Evolutionary conservation across 2,888 invertebrate genomes (phyloP).

Genomic region (Sinohyriopsis cumingii): DNA sequence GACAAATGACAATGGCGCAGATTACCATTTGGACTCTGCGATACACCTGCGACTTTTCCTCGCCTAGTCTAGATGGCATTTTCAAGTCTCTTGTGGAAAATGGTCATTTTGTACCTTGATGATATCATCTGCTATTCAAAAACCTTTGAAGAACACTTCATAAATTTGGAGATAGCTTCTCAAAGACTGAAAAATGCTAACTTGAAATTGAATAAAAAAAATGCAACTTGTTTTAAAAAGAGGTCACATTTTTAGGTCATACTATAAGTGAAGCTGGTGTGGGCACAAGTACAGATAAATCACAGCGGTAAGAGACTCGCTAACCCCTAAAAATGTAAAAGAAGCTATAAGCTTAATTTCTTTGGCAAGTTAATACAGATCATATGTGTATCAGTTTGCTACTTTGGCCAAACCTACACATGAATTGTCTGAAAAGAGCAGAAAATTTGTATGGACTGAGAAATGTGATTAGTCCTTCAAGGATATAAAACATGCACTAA

Average conservation of each 20-base stretch:
- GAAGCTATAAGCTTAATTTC: no score
- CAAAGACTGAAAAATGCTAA: neutral
- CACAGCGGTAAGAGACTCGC: neutral
- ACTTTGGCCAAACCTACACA: no score
- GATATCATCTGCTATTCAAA: slow-evolving; percentile 25
- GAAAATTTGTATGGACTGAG: no score
- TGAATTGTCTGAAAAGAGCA: no score
- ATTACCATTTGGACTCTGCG: slow-evolving; percentile 27
- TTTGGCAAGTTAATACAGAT: no score
- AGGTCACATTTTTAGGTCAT: slow-evolving; percentile 13
- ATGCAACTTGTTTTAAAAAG: slow-evolving; percentile 5
- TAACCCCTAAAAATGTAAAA: neutral
- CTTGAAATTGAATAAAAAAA: neutral
- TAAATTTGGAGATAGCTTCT: slow-evolving; percentile 2
- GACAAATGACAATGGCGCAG: slow-evolving; percentile 24
- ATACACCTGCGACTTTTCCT: slow-evolving; percentile 22
- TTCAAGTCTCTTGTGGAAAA: slow-evolving; percentile 19
- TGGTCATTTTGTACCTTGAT: slow-evolving; percentile 23
- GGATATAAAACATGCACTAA: no score
- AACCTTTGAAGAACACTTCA: slow-evolving; percentile 15
- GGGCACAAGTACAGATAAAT: slow-evolving; percentile 5
- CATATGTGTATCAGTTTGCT: no score
- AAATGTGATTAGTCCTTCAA: no score
- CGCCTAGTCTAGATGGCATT: slow-evolving; percentile 20
- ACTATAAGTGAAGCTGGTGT: slow-evolving; percentile 11